Evolutionary conservation across 1,140 invertebrate species (phyloP).

Genomic region (Monochamus saltuarius): DNA sequence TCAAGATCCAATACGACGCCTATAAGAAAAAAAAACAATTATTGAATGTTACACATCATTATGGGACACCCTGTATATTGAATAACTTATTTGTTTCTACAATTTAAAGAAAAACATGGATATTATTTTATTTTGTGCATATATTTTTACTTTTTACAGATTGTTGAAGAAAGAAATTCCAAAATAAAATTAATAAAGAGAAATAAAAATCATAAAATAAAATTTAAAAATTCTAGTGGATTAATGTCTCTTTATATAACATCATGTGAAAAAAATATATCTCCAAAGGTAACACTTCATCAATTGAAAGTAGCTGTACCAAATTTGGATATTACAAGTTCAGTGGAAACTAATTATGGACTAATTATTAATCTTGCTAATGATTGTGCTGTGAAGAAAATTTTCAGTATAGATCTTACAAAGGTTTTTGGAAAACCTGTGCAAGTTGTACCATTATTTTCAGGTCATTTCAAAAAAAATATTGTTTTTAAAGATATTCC

Average conservation of each 20-base stretch:
- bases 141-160: too few relatives aligned
- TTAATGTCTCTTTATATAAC: slow-evolving; percentile 11
- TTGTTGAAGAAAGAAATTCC: too few relatives aligned
- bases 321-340: slow-evolving; percentile 12
- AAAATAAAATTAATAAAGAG: too few relatives aligned
- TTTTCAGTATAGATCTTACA: slow-evolving; percentile 10
- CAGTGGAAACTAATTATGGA: slow-evolving; percentile 14
- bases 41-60: too few relatives aligned
- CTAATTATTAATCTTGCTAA: slow-evolving; percentile 7
- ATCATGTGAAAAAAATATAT: slow-evolving; percentile 10
- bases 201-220: too few relatives aligned
- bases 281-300: not conserved
- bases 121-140: too few relatives aligned
- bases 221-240: slow-evolving; percentile 6
- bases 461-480: slow-evolving; percentile 13
- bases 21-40: too few relatives aligned
- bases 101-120: too few relatives aligned
- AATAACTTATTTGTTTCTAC: too few relatives aligned
- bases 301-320: slow-evolving; percentile 12
- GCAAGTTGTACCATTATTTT: slow-evolving; percentile 16
- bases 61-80: too few relatives aligned
- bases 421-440: slow-evolving; percentile 16
- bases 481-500: slow-evolving; percentile 29
- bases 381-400: slow-evolving; percentile 10
- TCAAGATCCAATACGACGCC: too few relatives aligned